Conservation (phyloP, 1,140 invertebrate species). For the Orussus abietinus region DNA sequence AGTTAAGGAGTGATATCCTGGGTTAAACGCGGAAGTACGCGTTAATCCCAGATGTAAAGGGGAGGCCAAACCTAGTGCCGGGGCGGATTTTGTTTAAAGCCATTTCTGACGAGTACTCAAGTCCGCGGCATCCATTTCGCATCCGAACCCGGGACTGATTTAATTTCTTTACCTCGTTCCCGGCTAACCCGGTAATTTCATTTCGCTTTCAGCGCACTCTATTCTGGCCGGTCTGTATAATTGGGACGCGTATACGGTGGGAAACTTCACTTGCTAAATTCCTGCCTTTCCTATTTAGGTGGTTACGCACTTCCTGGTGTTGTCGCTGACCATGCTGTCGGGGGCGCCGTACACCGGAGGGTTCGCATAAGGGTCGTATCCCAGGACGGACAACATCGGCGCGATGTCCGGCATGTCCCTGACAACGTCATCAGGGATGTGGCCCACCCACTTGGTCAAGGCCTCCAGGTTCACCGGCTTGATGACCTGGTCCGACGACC, state of each 20-base stretch:
- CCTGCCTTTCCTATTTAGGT: not conserved
- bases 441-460: constrained; percentile 92
- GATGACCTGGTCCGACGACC: constrained; percentile 97
- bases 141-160: constrained; percentile 7
- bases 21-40: too few relatives aligned
- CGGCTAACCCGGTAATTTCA: constrained; percentile 3
- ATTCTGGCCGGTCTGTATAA: too few relatives aligned
- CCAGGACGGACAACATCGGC: constrained; percentile 86
- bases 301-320: constrained; percentile 58
- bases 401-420: constrained; percentile 87
- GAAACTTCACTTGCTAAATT: not conserved
- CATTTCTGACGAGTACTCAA: too few relatives aligned
- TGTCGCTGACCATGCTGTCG: constrained; percentile 78
- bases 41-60: too few relatives aligned
- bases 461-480: constrained; percentile 97
- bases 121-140: constrained; percentile 2
- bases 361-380: constrained; percentile 92
- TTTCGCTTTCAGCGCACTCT: too few relatives aligned
- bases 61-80: too few relatives aligned
- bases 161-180: constrained; percentile 5
- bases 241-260: too few relatives aligned
- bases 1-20: too few relatives aligned
- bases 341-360: constrained; percentile 89
- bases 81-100: too few relatives aligned
- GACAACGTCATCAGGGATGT: constrained; percentile 87